phyloP scores from a whole-genome alignment of 2,797 vertebrate genomes.

The Ciconia nigra region DNA sequence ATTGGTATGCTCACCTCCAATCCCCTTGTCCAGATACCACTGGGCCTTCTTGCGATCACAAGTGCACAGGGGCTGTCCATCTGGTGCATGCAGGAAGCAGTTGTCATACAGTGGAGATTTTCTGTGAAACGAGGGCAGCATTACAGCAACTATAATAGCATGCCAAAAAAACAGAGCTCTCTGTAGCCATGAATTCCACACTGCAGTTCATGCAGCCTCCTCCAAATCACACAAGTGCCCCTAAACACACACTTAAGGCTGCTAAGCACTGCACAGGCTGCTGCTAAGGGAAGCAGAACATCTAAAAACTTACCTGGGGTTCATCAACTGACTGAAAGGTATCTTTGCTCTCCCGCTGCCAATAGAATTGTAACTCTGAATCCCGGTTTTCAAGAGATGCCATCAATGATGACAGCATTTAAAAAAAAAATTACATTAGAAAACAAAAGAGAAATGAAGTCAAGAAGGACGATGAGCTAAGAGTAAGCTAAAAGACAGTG shows the following conservation, averaged over 20 bases:
- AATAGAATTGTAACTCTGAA: background rate
- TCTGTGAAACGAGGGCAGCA: slow-evolving; percentile 71
- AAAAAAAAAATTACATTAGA: background rate
- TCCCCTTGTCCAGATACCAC: slow-evolving; percentile 98
- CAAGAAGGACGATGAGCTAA: background rate
- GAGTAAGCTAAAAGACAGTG: background rate
- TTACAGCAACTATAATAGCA: background rate
- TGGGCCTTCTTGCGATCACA: slow-evolving; percentile 98
- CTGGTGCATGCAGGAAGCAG: slow-evolving; percentile 96
- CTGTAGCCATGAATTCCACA: background rate
- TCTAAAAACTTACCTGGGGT: background rate
- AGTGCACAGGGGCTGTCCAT: slow-evolving; percentile 94
- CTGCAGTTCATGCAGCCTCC: background rate
- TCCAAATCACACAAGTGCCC: background rate
- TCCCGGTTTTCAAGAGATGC: background rate
- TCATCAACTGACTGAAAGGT: background rate
- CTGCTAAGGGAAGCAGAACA: background rate
- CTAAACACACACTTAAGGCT: background rate
- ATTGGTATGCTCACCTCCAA: slow-evolving; percentile 84
- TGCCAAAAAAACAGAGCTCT: background rate
- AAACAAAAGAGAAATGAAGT: background rate
- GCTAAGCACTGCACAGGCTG: background rate
- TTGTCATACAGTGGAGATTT: slow-evolving; percentile 98
- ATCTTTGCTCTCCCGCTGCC: background rate
- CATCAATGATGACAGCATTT: background rate